phyloP scores from a whole-genome alignment of 2,888 invertebrate species.

The Harpalus rufipes region DNA sequence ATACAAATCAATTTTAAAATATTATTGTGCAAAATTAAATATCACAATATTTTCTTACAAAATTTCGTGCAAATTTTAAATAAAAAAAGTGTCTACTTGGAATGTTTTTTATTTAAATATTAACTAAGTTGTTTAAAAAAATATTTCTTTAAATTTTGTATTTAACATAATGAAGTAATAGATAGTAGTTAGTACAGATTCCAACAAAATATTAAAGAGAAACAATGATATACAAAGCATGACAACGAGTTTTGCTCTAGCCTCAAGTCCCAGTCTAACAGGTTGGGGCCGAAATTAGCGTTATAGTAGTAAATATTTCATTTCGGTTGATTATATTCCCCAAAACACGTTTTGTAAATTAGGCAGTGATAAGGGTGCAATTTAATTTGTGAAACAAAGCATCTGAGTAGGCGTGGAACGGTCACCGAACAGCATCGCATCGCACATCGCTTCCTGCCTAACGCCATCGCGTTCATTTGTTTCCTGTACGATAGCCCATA shows the following conservation, averaged over 20 bases:
- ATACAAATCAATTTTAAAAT: too few relatives aligned
- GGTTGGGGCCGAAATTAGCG: constrained; percentile 28
- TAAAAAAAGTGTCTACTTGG: too few relatives aligned
- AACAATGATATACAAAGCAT: neutral
- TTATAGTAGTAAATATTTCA: constrained; percentile 39
- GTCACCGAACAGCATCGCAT: constrained; percentile 47
- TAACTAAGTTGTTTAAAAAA: too few relatives aligned
- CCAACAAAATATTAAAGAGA: neutral
- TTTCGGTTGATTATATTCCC: constrained; percentile 46
- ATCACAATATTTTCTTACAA: too few relatives aligned
- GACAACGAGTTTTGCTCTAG: too few relatives aligned
- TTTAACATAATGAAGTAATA: too few relatives aligned
- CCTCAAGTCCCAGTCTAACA: neutral
- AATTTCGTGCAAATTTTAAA: too few relatives aligned
- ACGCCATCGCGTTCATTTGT: constrained; percentile 46
- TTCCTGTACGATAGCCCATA: constrained; percentile 32
- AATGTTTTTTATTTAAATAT: too few relatives aligned
- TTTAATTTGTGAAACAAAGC: constrained; percentile 52
- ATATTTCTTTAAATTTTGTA: too few relatives aligned
- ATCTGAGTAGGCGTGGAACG: constrained; percentile 23
- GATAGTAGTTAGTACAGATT: too few relatives aligned
- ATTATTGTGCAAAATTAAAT: too few relatives aligned
- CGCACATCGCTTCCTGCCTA: constrained; percentile 53
- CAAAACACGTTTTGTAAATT: constrained; percentile 56
- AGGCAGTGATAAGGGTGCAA: constrained; percentile 55